These are phyloP conservation scores for Schizopygopsis pylzovi DNA, from an alignment of 2,797 vertebrate genomes.

Conservation along the genomic window DNA sequence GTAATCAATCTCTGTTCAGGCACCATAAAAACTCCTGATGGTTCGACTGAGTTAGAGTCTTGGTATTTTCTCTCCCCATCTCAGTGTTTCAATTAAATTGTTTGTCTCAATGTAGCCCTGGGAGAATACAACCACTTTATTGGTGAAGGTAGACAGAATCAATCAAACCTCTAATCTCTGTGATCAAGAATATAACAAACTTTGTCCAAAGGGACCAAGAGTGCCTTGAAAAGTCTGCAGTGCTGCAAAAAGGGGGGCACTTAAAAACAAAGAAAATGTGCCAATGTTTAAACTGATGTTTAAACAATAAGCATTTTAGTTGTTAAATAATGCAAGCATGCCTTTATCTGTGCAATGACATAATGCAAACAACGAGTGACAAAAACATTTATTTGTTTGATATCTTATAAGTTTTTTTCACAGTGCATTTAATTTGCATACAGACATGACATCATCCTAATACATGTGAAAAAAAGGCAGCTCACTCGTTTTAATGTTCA, in stretches of 20 bases:
- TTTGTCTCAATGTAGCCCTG: conserved; percentile 22
- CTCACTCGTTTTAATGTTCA: not conserved
- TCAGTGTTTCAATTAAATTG: conserved; percentile 16
- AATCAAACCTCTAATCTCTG: conserved; percentile 34
- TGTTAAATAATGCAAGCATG: not conserved
- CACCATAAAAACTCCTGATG: conserved; percentile 28
- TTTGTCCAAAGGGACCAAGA: conserved; percentile 35
- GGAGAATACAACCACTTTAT: conserved; percentile 28
- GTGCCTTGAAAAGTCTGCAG: conserved; percentile 1
- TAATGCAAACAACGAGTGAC: not conserved
- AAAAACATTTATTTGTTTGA: not conserved
- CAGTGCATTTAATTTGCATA: not conserved
- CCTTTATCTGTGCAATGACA: not conserved
- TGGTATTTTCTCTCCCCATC: conserved; percentile 21
- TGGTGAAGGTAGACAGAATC: conserved; percentile 26
- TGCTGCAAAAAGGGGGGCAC: conserved; percentile 17
- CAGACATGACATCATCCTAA: not conserved
- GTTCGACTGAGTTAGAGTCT: conserved; percentile 9
- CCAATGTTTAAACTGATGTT: not conserved
- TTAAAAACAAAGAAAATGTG: not conserved
- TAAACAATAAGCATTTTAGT: not conserved
- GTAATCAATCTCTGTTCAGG: conserved; percentile 40
- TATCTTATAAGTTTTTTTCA: not conserved
- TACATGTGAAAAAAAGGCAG: not conserved
- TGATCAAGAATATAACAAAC: conserved; percentile 17